phyloP scores from a whole-genome alignment of 2,797 vertebrate genomes.

The Trematomus bernacchii region DNA sequence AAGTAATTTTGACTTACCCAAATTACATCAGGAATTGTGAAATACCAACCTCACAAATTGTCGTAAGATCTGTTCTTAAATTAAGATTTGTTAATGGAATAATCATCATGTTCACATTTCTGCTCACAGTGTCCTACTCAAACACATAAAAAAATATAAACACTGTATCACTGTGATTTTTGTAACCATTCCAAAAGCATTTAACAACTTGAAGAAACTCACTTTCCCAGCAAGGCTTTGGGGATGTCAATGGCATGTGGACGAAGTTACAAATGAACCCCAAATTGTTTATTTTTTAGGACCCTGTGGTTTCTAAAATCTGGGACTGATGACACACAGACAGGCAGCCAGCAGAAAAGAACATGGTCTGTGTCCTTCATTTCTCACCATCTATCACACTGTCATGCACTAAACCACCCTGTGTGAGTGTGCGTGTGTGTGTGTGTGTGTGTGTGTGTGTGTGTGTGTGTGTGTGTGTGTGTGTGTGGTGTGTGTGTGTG shows the following conservation, averaged over 20 bases:
- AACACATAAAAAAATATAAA: neutral
- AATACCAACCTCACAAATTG: neutral
- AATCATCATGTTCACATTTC: neutral
- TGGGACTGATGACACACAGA: constrained; percentile 90
- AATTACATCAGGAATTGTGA: neutral
- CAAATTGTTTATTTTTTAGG: constrained; percentile 89
- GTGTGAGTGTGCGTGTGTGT: constrained; percentile 45
- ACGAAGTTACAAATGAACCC: constrained; percentile 76
- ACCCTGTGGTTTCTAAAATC: constrained; percentile 91
- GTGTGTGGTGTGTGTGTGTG: constrained; percentile 2
- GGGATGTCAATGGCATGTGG: constrained; percentile 64
- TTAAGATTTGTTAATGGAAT: neutral
- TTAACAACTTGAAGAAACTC: constrained; percentile 51
- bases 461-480: neutral
- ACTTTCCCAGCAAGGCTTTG: constrained; percentile 76
- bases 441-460: constrained; percentile 30
- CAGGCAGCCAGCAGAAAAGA: constrained; percentile 81
- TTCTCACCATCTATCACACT: constrained; percentile 84
- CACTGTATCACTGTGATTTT: constrained; percentile 15
- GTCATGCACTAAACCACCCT: constrained; percentile 86
- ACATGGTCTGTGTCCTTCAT: constrained; percentile 87
- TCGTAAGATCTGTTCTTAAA: neutral
- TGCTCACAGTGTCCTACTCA: neutral
- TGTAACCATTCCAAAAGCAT: constrained; percentile 23
- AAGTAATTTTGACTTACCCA: neutral